These are phyloP conservation scores for crab-eating macaque (Macaca fascicularis) DNA, from an alignment of 2,113 vertebrate genomes.

Conservation along the genomic window T2T-MFA8v1.1 NC_088380.1:141576001-141576500, in stretches of 20 bases:
- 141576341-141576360: neutral
- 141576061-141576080: neutral
- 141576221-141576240: neutral
- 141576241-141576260: neutral
- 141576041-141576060: neutral
- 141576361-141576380: neutral
- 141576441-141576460: neutral
- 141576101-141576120: neutral
- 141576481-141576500: neutral
- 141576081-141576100: neutral
- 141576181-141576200: neutral
- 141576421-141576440: neutral
- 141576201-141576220: neutral
- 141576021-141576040: neutral
- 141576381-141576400: neutral
- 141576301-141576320: neutral
- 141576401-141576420: conserved; percentile 32
- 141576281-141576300: neutral
- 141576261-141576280: neutral
- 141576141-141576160: neutral
- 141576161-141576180: neutral
- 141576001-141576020: neutral
- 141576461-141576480: neutral
- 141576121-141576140: neutral
- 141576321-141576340: neutral